Evolutionary conservation across 2,113 vertebrate genomes (phyloP), one percentile per base, ranked within the genome.

Genomic region (Ovis canadensis): DNA sequence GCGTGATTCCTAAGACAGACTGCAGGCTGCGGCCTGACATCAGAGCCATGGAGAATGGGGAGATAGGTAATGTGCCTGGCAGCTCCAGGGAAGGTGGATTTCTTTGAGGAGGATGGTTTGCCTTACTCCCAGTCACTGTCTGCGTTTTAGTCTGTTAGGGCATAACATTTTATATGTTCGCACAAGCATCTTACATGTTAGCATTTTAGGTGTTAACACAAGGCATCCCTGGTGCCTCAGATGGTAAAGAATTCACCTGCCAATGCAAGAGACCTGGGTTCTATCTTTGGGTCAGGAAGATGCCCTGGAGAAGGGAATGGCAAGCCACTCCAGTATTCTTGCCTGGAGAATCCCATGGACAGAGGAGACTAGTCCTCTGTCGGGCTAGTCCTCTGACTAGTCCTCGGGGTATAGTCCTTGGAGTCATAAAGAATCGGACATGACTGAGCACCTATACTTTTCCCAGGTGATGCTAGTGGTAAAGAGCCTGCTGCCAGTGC

Each of bases 21-120:
- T 99, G 99, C 97, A 99, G 99, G 82, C 98, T 99, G 93, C 99
- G 99, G 91, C 99, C 99, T 19, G 99, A 99, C 96, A 99, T 99
- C 88, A 99, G 99, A 95, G 99, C 99, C 94, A 99, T 99, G 99
- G 99, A 99, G 98, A 99, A 99, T 1, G 99, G 99, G 98, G 99
- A 99, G 91, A 99, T 99, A 98, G 99, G 99, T 99, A 99, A 96
- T 2, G 74, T 6, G 29, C 17, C 0, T 0, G 12, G n/a, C 3
- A 10, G 16, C 27, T 3, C 29, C 2, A 5, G 48, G 6, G 36
- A 15, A 7, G 5, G 15, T 16, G 17, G 2, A 5, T 43, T 31
- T 50, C 36, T 88, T 2, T 13, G n/a, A 52, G 50, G 55, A 9
- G 12, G 55, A 6, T 60, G 45, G 23, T 23, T 43, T 5, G 15